These are phyloP conservation scores for Thaumetopoea pityocampa DNA, from an alignment of 1,140 invertebrate species.

Conservation along the genomic window DNA sequence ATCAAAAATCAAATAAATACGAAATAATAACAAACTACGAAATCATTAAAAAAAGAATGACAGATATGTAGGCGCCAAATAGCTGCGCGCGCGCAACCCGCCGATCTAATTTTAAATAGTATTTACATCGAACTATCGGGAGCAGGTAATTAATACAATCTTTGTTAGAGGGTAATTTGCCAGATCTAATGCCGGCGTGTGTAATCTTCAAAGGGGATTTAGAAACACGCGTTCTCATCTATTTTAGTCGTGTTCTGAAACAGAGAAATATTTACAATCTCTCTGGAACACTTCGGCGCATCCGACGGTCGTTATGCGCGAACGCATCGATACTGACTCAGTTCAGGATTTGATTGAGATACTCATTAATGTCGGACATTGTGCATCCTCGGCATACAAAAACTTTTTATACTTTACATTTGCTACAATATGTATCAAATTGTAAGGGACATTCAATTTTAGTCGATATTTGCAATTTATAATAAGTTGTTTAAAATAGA, in stretches of 20 bases:
- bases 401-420: slow-evolving; percentile 3
- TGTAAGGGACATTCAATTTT: neutral
- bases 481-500: too few relatives aligned
- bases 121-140: slow-evolving; percentile 71
- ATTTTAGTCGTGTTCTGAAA: slow-evolving; percentile 72
- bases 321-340: slow-evolving; percentile 68
- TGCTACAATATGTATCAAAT: slow-evolving; percentile 4
- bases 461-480: slow-evolving; percentile 1
- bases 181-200: slow-evolving; percentile 74
- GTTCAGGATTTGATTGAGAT: slow-evolving; percentile 54
- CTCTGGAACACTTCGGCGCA: slow-evolving; percentile 71
- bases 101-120: slow-evolving; percentile 68
- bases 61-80: slow-evolving; percentile 57
- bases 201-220: slow-evolving; percentile 76
- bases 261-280: slow-evolving; percentile 76
- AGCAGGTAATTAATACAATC: slow-evolving; percentile 75
- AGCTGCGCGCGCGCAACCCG: slow-evolving; percentile 41
- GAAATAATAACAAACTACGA: slow-evolving; percentile 5
- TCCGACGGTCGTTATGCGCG: slow-evolving; percentile 68
- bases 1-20: too few relatives aligned
- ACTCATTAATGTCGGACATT: slow-evolving; percentile 47
- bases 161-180: slow-evolving; percentile 75
- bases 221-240: slow-evolving; percentile 73
- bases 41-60: slow-evolving; percentile 48
- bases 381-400: slow-evolving; percentile 12